These are phyloP conservation scores for Sebastes itinus DNA, from an alignment of 2,797 vertebrate genomes.

Conservation along the genomic window DNA sequence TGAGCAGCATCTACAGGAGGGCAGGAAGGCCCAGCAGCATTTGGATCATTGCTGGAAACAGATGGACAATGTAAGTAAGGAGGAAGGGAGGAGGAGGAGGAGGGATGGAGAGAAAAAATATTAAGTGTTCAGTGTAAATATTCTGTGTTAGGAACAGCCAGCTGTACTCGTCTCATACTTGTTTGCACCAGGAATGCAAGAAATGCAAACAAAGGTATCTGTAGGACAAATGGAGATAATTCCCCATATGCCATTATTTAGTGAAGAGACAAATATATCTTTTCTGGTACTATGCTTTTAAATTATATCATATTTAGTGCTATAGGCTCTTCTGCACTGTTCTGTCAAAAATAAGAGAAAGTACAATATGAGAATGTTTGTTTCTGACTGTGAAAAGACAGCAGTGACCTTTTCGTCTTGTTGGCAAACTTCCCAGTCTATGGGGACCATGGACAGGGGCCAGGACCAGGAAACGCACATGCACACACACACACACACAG, in stretches of 20 bases:
- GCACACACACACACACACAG: background rate
- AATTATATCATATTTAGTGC: background rate
- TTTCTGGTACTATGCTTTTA: background rate
- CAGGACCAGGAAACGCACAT: constrained; percentile 21
- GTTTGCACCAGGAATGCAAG: constrained; percentile 29
- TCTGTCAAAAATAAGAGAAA: background rate
- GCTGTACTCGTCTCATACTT: constrained; percentile 30
- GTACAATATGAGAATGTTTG: background rate
- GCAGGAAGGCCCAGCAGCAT: constrained; percentile 96
- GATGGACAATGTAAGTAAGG: constrained; percentile 96
- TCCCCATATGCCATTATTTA: background rate
- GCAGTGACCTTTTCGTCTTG: constrained; percentile 19
- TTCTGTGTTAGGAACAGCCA: constrained; percentile 17
- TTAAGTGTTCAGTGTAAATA: constrained; percentile 52
- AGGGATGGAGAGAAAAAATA: background rate
- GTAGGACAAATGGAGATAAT: background rate
- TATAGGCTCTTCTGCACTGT: background rate
- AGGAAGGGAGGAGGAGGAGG: background rate
- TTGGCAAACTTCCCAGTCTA: constrained; percentile 24
- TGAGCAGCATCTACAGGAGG: constrained; percentile 95
- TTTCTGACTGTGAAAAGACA: constrained; percentile 13
- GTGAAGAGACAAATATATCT: background rate
- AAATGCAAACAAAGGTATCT: constrained; percentile 37
- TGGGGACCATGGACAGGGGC: constrained; percentile 25
- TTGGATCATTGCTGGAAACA: constrained; percentile 98